Evolutionary conservation across 2,888 invertebrate species (phyloP), one percentile per base, ranked within the genome.

Genomic region (Eupithecia vulgata): DNA sequence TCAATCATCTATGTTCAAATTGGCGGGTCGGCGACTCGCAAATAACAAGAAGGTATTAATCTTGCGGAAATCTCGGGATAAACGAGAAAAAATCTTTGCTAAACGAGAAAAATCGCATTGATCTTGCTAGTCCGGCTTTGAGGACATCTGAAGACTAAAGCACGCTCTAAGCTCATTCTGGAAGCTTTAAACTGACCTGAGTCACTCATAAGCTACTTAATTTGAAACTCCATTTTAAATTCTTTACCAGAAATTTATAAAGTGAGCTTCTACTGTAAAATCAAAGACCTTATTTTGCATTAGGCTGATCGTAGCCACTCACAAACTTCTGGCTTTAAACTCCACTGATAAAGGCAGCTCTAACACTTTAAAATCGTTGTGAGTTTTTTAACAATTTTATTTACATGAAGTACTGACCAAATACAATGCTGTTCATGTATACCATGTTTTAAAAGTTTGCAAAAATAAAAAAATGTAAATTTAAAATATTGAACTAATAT

Each of bases 141-240:
- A 87, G 87, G 87, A 88, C 90, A 88, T 89, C 90, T 88, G 84
- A 88, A 88, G 84, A 65, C 71, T 69, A 67, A 89, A 86, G 85
- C 83, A 84, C 85, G 83, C 82, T 82, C 83, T 91, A 92, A 93
- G 93, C 93, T 89, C 88, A 88, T 92, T 92, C 91, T 91, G 86
- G 83, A 86, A 88, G 88, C 88, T 91, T 87, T 88, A 79, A 83
- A 3, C 42, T 10, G 21, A 71, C 57, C 69, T 74, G 35, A 67
- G 42, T 52, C 71, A 74, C 74, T 71, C n/a, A 21, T 21, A 57
- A 68, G 5, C 17, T 15, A 0, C n/a, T 7, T 40, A 4, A 40
- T 21, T 21, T 65, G 30, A 21, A 65, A 65, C 40, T 65, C 12
- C 0, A 57, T 57, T 5, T 25, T 57, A 1, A 57, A 57, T 21